phyloP scores from a whole-genome alignment of 1,140 invertebrate species.

The Cydia amplana region DNA sequence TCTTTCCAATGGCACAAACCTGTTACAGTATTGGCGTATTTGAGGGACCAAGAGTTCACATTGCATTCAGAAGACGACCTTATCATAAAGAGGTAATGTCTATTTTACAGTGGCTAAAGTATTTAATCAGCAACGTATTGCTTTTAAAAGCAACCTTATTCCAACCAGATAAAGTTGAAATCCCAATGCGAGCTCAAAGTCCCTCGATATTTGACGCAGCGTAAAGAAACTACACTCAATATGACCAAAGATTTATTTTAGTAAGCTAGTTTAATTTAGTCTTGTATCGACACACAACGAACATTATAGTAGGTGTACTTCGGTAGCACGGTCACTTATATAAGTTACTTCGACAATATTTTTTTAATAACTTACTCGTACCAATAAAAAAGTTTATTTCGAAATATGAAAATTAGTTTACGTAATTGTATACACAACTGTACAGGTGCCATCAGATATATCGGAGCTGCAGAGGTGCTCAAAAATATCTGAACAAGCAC shows the following conservation, averaged over 20 bases:
- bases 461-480: too few relatives aligned
- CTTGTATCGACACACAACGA: constrained; percentile 48
- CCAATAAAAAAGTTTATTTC: background rate
- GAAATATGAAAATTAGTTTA: too few relatives aligned
- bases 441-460: too few relatives aligned
- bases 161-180: background rate
- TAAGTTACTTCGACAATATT: background rate
- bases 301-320: constrained; percentile 31
- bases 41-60: background rate
- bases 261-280: constrained; percentile 50
- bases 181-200: background rate
- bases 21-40: constrained; percentile 10
- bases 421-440: too few relatives aligned
- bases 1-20: background rate
- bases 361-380: background rate
- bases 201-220: constrained; percentile 1
- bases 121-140: background rate
- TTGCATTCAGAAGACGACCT: background rate
- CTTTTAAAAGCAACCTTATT: background rate
- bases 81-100: background rate
- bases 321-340: background rate
- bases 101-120: background rate
- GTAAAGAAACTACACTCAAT: constrained; percentile 59
- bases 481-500: too few relatives aligned
- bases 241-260: constrained; percentile 63